Base-by-base conservation (phyloP, 2,113 vertebrate genomes). In the Saccopteryx bilineata region DNA sequence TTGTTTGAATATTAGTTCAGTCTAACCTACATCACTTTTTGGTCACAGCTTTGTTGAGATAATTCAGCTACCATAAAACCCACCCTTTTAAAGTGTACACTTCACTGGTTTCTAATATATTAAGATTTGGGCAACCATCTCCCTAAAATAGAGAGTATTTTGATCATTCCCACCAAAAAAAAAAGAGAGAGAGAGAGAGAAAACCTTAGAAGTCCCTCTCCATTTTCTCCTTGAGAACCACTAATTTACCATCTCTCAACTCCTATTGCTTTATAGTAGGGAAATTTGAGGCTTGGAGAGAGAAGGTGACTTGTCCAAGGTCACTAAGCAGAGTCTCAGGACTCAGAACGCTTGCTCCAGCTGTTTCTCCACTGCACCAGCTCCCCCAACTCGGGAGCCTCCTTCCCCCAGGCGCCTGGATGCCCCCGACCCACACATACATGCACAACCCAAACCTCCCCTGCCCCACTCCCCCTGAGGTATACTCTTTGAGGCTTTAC, bases 401-500 rank as follows among this genome's bases (percentile, higher is more conserved):
- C 72, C 72, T 8, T 5, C 18, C 17, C 28, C 87, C 58, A 1
- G 2, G 2, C 28, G 17, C 56, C 61, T 15, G 14, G 23, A 48
- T 0, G 0, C 5, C 7, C 52, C 28, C 19, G 39, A 11, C 4
- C 0, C 23, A 63, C 31, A 1, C 80, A 10, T 4, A 6, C 1
- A 26, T 1, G 26, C 3, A 23, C 52, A 48, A 5, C 66, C 72
- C 60, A 23, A 6, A 7, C 75, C 23, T 21, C 19, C 66, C 46
- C 19, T 2, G 56, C 14, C 58, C 9, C 13, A 1, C 0, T 1
- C 50, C 31, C 31, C 61, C 72, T 26, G 46, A n/a, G 9, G 39
- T 0, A 2, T 18, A 3, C 31, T 50, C 33, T 66, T 60, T 1
- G 1, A 48, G 15, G 11, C 46, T 28, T 63, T 90, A 98, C 99